A percentile compares a stretch with the other conserved stretches of the same genome.
Evolutionary conservation across 1,140 invertebrate genomes (phyloP).

Genomic region (Chionoecetes opilio): DNA sequence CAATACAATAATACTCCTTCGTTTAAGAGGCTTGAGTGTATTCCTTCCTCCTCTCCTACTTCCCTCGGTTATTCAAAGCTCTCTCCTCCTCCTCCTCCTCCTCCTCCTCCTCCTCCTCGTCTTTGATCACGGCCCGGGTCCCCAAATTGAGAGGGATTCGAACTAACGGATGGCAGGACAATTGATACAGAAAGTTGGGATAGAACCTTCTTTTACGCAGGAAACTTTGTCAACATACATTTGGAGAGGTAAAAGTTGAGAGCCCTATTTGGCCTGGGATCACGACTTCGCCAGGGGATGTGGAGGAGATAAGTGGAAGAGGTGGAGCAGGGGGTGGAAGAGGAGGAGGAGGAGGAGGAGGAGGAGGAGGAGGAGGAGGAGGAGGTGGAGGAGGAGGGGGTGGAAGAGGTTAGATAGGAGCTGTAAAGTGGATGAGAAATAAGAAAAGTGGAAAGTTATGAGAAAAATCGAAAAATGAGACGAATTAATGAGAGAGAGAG

Average conservation of each 20-base stretch:
- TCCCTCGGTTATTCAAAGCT: conserved; percentile 8
- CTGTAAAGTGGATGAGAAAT: too few species aligned
- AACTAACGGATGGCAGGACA: conserved; percentile 66
- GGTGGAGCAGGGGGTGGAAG: background rate
- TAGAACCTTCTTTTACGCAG: conserved; percentile 67
- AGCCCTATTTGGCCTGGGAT: conserved; percentile 68
- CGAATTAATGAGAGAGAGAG: too few species aligned
- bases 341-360: conserved; percentile 25
- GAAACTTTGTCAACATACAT: conserved; percentile 75
- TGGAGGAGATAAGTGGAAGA: background rate
- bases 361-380: background rate
- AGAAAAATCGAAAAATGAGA: background rate
- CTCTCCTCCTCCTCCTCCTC: background rate
- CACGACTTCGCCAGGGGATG: conserved; percentile 39
- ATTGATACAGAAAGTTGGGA: conserved; percentile 75
- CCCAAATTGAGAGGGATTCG: conserved; percentile 74
- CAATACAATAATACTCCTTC: background rate
- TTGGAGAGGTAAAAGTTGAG: conserved; percentile 67
- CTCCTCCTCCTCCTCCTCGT: conserved; percentile 25
- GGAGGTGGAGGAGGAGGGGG: background rate
- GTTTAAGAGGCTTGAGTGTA: background rate
- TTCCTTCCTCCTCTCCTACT: background rate
- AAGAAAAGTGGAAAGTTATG: background rate
- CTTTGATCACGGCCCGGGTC: conserved; percentile 69
- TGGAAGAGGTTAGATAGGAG: background rate